Evolutionary conservation across 2,888 invertebrate species (phyloP).

Genomic region (Morinoia aosen): DNA sequence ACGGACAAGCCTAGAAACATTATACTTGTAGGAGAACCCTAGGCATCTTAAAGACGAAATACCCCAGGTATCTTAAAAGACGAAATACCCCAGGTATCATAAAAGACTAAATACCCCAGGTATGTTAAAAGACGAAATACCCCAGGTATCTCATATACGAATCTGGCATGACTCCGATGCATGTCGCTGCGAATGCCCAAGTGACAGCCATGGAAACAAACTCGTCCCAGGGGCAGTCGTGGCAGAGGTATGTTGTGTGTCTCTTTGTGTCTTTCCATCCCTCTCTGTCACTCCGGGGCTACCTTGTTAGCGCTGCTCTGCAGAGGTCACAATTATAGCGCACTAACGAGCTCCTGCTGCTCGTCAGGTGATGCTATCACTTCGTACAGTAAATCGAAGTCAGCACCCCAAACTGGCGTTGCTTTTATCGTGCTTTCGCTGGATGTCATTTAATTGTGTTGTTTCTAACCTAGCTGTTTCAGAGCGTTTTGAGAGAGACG

Average conservation of each 20-base stretch:
- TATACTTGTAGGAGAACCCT: too few species aligned
- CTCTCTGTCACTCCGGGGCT: not conserved
- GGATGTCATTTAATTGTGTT: not conserved
- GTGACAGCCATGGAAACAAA: not conserved
- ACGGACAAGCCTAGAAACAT: not conserved
- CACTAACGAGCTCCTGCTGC: not conserved
- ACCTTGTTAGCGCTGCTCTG: not conserved
- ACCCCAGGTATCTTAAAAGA: too few species aligned
- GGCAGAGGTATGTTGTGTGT: not conserved
- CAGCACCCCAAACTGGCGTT: too few species aligned
- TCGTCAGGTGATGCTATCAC: not conserved
- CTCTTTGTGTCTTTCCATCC: not conserved
- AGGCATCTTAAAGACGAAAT: too few species aligned
- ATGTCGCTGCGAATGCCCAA: not conserved
- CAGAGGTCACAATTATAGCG: not conserved
- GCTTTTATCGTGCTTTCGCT: too few species aligned
- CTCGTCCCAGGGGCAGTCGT: not conserved
- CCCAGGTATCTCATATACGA: too few species aligned
- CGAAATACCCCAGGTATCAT: too few species aligned
- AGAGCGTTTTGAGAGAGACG: not conserved
- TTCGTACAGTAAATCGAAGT: not conserved
- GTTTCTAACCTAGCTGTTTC: not conserved
- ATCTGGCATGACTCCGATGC: not conserved
- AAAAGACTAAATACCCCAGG: too few species aligned
- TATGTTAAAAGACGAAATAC: too few species aligned